Percentiles rank a stretch among this genome's conserved stretches.
phyloP scores from a whole-genome alignment of 1,140 invertebrate genomes.

The Cotesia typhae region DNA sequence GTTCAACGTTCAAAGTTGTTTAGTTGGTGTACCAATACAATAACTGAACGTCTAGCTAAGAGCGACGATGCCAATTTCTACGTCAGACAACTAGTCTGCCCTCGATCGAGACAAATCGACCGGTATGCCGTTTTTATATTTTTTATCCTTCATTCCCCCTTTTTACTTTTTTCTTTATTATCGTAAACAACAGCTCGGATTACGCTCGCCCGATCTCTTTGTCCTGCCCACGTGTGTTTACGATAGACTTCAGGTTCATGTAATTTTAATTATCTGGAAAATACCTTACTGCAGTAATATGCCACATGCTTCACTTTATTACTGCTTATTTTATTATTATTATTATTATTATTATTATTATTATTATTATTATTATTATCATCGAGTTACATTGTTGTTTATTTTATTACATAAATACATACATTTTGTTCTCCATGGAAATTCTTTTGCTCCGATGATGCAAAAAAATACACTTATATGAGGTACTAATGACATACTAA shows the following conservation, averaged over 20 bases:
- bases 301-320: not conserved
- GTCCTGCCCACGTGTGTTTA: constrained; percentile 24
- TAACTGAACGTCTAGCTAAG: not conserved
- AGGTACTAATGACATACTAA: no score
- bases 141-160: constrained; percentile 7
- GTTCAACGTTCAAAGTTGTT: no score
- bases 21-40: constrained; percentile 17
- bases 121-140: constrained; percentile 10
- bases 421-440: no score
- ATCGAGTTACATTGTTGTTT: no score
- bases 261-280: constrained; percentile 9
- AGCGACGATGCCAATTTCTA: constrained; percentile 28
- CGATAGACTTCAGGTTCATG: constrained; percentile 11
- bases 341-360: no score
- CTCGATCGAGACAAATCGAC: constrained; percentile 23
- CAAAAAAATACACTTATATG: no score
- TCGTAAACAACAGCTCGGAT: constrained; percentile 24
- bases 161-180: no score
- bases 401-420: no score
- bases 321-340: no score
- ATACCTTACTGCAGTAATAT: constrained; percentile 4
- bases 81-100: constrained; percentile 30
- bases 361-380: no score
- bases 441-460: no score
- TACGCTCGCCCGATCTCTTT: constrained; percentile 32